Conservation (phyloP, 2,797 vertebrate genomes). For the Pipistrellus pipistrellus region DNA sequence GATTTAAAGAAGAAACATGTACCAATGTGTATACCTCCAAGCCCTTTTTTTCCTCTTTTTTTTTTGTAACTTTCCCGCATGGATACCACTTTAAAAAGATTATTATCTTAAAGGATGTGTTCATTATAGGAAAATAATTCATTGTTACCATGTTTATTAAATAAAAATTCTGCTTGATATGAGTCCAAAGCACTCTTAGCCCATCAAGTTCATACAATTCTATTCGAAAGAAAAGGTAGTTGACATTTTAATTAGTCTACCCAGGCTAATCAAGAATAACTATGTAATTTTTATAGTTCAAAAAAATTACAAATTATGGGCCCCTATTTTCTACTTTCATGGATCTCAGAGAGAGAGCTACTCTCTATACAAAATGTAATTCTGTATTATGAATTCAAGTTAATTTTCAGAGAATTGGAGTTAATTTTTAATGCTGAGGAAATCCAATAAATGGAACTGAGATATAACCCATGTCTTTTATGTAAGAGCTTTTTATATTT, state of each 20-base stretch:
- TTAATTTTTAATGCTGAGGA: slow-evolving; percentile 60
- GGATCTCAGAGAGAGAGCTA: not conserved
- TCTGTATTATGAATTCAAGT: not conserved
- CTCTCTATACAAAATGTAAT: not conserved
- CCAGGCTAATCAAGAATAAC: slow-evolving; percentile 7
- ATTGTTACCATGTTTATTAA: slow-evolving; percentile 20
- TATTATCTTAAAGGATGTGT: not conserved
- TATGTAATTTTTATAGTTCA: slow-evolving; percentile 57
- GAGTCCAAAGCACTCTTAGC: not conserved
- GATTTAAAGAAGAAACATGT: not conserved
- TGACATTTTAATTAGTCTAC: slow-evolving; percentile 21
- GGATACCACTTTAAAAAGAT: not conserved
- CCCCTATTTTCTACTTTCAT: slow-evolving; percentile 16
- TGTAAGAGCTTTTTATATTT: not conserved
- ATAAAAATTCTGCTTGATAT: not conserved
- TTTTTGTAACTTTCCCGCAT: not conserved
- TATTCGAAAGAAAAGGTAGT: slow-evolving; percentile 27
- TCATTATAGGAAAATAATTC: slow-evolving; percentile 34
- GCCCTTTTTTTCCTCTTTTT: not conserved
- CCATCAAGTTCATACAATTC: not conserved
- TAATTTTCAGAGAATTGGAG: slow-evolving; percentile 60
- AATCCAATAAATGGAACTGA: slow-evolving; percentile 9
- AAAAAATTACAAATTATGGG: not conserved
- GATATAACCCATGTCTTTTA: not conserved
- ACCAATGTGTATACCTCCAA: not conserved